phyloP scores from a whole-genome alignment of 2,888 invertebrate species.

The Camponotus fellah region DNA sequence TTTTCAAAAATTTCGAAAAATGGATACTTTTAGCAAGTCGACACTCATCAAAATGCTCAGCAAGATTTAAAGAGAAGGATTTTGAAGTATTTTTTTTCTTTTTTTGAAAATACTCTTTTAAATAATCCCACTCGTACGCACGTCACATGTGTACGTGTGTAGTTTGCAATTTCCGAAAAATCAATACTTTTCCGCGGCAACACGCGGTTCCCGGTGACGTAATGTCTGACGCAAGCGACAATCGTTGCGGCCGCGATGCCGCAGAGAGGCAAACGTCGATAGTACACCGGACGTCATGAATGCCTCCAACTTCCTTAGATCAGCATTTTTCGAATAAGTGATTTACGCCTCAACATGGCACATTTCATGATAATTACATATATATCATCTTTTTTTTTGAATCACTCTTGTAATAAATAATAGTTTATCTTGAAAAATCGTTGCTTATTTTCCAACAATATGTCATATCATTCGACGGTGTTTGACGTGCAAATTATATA shows the following conservation, averaged over 20 bases:
- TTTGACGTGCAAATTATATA: not conserved
- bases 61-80: not conserved
- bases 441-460: not conserved
- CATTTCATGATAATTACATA: not conserved
- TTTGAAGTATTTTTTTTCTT: not conserved
- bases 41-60: not conserved
- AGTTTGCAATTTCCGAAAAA: conserved; percentile 60
- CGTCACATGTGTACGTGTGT: not conserved
- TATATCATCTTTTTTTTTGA: not conserved
- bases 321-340: conserved; percentile 1
- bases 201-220: conserved; percentile 73
- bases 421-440: not conserved
- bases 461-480: not conserved
- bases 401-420: not conserved
- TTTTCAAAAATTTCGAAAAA: not conserved
- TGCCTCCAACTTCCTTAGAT: conserved; percentile 29
- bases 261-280: conserved; percentile 70
- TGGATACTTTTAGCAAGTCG: not conserved
- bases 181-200: conserved; percentile 67
- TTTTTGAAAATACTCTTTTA: not conserved
- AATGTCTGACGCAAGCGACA: conserved; percentile 81
- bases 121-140: not conserved
- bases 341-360: not conserved
- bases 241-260: conserved; percentile 81
- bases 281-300: conserved; percentile 53